Evolutionary conservation across 2,113 vertebrate genomes (phyloP), one percentile per base, ranked within the genome.

Genomic region (Channa argus): DNA sequence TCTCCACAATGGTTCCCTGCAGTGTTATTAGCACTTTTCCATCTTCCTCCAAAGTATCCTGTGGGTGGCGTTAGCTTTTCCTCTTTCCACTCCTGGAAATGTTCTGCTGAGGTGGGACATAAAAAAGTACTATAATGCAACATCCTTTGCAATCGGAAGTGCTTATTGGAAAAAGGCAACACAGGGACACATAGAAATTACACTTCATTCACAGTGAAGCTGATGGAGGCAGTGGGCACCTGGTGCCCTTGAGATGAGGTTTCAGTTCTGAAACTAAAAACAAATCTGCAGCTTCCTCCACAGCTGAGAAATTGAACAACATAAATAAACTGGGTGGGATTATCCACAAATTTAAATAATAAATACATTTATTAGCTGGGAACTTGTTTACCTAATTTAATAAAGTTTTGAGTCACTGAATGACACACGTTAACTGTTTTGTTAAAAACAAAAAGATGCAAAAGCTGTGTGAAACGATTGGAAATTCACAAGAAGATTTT

Each of bases 71-170:
- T 75, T 51, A 39, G 63, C 55, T 47, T 80, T 56, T 72, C 60
- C 60, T 75, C 62, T 53, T 78, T 45, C 63, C 46, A 71, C 58
- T 38, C 53, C 46, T 49, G 49, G 69, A 75, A 80, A 24, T 36
- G 58, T 24, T 72, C 66, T 50, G 47, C 63, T 53, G 50, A 54
- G 53, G 50, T 46, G 60, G 51, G 84, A 73, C 62, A 62, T 2
- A 24, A 24, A 24, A 24, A 24, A 24, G 24, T 24, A 24, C 24
- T 24, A 24, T 24, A 24, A 24, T 24, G 73, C 46, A 56, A 53
- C 38, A 33, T 64, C 15, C 68, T 79, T 77, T 79, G 64, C 53
- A 46, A 45, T 73, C 46, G 44, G 36, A 38, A 34, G 62, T 51
- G 60, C 60, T 79, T 58, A 73, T 45, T 65, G 9, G 36, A 14